These are phyloP conservation scores for Halocynthia aurantium DNA, from an alignment of 23 tunicate species.

Conservation along the genomic window DNA sequence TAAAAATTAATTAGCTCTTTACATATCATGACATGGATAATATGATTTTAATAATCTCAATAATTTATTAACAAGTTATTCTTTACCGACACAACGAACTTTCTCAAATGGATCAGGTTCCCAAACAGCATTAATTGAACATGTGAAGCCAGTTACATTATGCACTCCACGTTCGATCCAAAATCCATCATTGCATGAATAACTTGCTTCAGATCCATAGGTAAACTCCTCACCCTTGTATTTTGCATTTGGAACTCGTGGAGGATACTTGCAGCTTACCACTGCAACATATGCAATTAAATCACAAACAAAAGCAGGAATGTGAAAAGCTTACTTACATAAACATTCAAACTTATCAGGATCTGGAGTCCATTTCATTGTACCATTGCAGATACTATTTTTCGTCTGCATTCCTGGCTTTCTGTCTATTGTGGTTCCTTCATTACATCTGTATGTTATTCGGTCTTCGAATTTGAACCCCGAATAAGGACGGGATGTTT, in stretches of 20 bases:
- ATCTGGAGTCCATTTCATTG: slow-evolving; percentile 52
- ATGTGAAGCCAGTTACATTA: slow-evolving; percentile 27
- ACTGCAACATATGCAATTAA: slow-evolving; percentile 20
- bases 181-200: slow-evolving; percentile 45
- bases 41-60: background rate
- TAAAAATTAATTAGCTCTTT: background rate
- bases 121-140: slow-evolving; percentile 39
- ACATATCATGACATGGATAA: background rate
- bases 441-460: slow-evolving; percentile 32
- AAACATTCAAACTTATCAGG: slow-evolving; percentile 24
- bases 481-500: slow-evolving; percentile 25
- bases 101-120: slow-evolving; percentile 39
- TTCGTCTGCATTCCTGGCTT: background rate
- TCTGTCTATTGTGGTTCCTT: slow-evolving; percentile 24
- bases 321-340: slow-evolving; percentile 8
- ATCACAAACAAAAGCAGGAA: background rate
- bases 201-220: slow-evolving; percentile 17
- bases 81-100: slow-evolving; percentile 38
- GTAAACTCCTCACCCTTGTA: slow-evolving; percentile 8
- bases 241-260: slow-evolving; percentile 29
- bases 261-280: slow-evolving; percentile 31
- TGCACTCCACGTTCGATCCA: slow-evolving; percentile 54
- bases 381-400: slow-evolving; percentile 20
- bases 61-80: background rate
- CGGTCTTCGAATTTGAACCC: slow-evolving; percentile 26